Evolutionary conservation across 2,888 invertebrate genomes (phyloP).

Genomic region (Tanypteryx hageni): DNA sequence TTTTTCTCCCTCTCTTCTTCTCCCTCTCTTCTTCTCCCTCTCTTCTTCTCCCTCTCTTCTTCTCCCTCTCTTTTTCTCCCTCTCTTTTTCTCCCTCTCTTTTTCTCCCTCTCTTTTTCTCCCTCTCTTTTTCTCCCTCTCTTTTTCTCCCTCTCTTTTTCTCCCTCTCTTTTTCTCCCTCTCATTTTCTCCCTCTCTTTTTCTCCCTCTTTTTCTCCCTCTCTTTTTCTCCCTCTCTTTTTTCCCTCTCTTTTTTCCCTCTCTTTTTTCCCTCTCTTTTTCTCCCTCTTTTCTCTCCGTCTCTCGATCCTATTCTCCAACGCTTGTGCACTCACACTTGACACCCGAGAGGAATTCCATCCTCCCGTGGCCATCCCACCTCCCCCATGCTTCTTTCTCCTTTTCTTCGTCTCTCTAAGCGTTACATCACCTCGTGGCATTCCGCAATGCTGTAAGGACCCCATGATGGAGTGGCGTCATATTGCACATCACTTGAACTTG

Average conservation of each 20-base stretch:
- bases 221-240: neutral
- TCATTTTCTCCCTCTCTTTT: neutral
- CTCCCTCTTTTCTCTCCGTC: neutral
- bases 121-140: neutral
- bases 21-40: neutral
- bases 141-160: neutral
- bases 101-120: neutral
- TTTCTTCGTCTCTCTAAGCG: neutral
- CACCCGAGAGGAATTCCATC: slow-evolving; percentile 28
- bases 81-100: neutral
- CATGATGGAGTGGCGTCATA: slow-evolving; percentile 44
- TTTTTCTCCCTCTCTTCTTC: neutral
- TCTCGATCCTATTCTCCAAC: neutral
- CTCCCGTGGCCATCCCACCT: neutral
- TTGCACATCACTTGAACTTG: slow-evolving; percentile 38
- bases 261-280: neutral
- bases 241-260: neutral
- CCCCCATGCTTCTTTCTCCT: neutral
- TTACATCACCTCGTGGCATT: slow-evolving; percentile 39
- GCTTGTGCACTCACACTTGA: neutral
- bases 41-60: neutral
- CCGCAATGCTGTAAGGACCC: slow-evolving; percentile 50
- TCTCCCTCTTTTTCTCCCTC: neutral
- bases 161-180: neutral
- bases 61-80: neutral